Base-by-base conservation (phyloP, 2,113 vertebrate genomes). In the Vanacampus margaritifer region DNA sequence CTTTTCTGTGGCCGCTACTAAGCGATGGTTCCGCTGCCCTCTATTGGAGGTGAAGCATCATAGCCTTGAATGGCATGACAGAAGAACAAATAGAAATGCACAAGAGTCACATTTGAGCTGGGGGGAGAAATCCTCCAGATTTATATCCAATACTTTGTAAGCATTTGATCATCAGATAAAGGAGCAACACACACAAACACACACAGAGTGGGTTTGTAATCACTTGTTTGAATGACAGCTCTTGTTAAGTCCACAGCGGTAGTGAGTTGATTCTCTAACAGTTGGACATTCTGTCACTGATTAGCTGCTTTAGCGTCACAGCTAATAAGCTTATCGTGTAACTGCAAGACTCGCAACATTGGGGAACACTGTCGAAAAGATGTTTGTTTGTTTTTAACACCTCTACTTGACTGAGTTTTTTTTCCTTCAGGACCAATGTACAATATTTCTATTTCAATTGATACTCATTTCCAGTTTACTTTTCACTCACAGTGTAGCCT, bases 291-390 rank as follows among this genome's bases (percentile, higher is more conserved):
- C 35, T 35, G 7, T 62, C 54, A 69, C 46, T 72, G 53, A 64
- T 64, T 53, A 48, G 46, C 5, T 17, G 53, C 45, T n/a, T 26
- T 60, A 39, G 61, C 6, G 1, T 68, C 68, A 56, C 36, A 28
- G 36, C 69, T 41, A 62, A 71, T 48, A 41, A 53, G 48, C 59
- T 75, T 65, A 65, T 71, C 32, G 17, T 71, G 65, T 65, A 66
- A 66, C 68, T 16, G 56, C 65, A 62, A 64, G 58, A 17, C 24
- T 54, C 53, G 56, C 21, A 12, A 64, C 43, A 14, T 0, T 11
- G 48, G 24, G 4, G 16, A 19, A 45, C 16, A 67, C 50, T 64
- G 58, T 39, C 24, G 57, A 54, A 39, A 37, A 59, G 19, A 39
- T 32, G 28, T 32, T 32, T 32, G 2, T 19, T 32, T 2, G 37